These are phyloP conservation scores for Dicrurus megarhynchus DNA, from an alignment of 2,113 vertebrate genomes.

Conservation along the genomic window DNA sequence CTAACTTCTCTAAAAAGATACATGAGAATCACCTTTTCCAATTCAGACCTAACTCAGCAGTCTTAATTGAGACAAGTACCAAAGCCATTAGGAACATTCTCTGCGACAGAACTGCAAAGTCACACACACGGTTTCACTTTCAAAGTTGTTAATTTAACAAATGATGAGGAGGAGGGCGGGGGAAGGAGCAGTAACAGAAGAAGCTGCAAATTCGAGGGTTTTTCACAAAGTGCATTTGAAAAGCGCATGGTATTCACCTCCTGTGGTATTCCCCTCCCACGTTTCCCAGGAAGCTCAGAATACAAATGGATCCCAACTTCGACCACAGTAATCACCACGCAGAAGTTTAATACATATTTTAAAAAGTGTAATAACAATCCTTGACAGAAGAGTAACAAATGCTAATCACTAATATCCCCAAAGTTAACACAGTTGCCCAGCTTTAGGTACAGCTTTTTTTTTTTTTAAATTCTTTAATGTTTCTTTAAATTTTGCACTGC, in stretches of 20 bases:
- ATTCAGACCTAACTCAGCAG: not conserved
- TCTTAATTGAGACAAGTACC: not conserved
- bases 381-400: slow-evolving; percentile 12
- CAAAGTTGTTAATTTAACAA: not conserved
- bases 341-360: not conserved
- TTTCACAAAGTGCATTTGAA: not conserved
- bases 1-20: not conserved
- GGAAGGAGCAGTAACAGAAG: not conserved
- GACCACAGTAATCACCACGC: not conserved
- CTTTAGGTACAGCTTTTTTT: not conserved
- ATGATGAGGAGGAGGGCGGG: not conserved
- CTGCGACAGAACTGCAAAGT: not conserved
- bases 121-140: not conserved
- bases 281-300: not conserved
- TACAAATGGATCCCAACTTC: not conserved
- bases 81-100: not conserved
- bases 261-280: not conserved
- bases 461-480: too few species aligned
- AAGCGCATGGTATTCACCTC: not conserved
- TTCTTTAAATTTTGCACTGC: not conserved
- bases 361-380: not conserved
- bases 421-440: not conserved
- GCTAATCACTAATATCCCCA: not conserved
- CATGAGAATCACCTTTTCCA: not conserved
- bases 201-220: not conserved